phyloP scores from a whole-genome alignment of 2,113 vertebrate genomes.

The Barbus barbus region DNA sequence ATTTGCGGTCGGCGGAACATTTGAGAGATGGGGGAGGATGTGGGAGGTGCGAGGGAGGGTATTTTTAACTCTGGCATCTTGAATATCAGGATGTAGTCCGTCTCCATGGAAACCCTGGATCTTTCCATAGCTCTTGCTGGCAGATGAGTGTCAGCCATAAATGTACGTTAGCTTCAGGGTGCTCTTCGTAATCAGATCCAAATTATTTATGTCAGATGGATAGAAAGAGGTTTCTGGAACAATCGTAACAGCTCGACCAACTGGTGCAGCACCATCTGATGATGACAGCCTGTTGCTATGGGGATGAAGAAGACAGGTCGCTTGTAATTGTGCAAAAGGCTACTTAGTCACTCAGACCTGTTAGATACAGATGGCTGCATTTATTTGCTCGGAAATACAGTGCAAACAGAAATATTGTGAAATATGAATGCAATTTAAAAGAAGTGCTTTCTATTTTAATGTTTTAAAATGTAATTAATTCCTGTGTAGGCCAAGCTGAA shows the following conservation, averaged over 20 bases:
- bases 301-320: constrained; percentile 40
- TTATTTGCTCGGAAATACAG: neutral
- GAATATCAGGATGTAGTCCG: constrained; percentile 68
- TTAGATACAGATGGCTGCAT: neutral
- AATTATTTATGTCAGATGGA: neutral
- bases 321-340: constrained; percentile 39
- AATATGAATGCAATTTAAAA: neutral
- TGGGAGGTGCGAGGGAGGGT: constrained; percentile 51
- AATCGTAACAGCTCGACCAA: neutral
- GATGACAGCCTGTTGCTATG: constrained; percentile 52
- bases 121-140: constrained; percentile 12
- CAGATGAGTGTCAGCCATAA: neutral
- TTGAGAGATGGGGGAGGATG: neutral
- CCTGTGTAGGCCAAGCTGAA: neutral
- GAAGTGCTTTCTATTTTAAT: neutral
- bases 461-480: neutral
- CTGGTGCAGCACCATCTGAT: neutral
- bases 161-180: neutral
- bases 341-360: constrained; percentile 3
- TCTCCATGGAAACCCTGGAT: constrained; percentile 70
- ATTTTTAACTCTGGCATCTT: constrained; percentile 76
- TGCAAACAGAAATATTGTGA: neutral
- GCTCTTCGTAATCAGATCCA: constrained; percentile 33
- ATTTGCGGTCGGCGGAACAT: constrained; percentile 45
- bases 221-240: constrained; percentile 31